These are phyloP conservation scores for Saxicola maurus DNA, from an alignment of 2,797 vertebrate genomes.

Conservation along the genomic window DNA sequence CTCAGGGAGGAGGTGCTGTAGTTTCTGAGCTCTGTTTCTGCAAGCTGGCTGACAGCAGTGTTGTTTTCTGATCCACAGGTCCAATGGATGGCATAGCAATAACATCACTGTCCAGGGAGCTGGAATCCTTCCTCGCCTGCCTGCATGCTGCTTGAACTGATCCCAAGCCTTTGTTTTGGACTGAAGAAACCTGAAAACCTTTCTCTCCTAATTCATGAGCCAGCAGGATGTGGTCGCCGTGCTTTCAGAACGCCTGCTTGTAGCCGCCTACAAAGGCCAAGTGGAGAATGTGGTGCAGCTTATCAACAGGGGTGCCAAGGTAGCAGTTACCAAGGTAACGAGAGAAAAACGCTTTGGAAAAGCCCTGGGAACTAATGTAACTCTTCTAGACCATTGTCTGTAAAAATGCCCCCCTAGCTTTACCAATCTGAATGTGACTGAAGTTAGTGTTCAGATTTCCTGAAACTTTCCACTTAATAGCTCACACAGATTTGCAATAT, in stretches of 20 bases:
- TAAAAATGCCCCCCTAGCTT: slow-evolving; percentile 28
- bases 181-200: slow-evolving; percentile 66
- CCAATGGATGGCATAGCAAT: slow-evolving; percentile 73
- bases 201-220: slow-evolving; percentile 92
- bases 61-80: slow-evolving; percentile 70
- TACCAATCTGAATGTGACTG: slow-evolving; percentile 36
- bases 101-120: slow-evolving; percentile 28
- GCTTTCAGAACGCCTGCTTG: slow-evolving; percentile 95
- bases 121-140: background rate
- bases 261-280: slow-evolving; percentile 97
- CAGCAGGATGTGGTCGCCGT: slow-evolving; percentile 93
- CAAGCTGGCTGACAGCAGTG: slow-evolving; percentile 45
- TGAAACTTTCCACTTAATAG: background rate
- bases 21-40: background rate
- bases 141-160: slow-evolving; percentile 3
- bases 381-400: slow-evolving; percentile 44
- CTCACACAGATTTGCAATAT: background rate
- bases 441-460: background rate
- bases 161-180: slow-evolving; percentile 57
- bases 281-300: slow-evolving; percentile 97
- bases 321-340: slow-evolving; percentile 96
- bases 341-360: slow-evolving; percentile 52
- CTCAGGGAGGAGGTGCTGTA: background rate
- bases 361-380: slow-evolving; percentile 56
- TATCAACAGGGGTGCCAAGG: slow-evolving; percentile 97